These are phyloP conservation scores for Melinopterus prodromus DNA, from an alignment of 2,888 invertebrate genomes.

Conservation along the genomic window DNA sequence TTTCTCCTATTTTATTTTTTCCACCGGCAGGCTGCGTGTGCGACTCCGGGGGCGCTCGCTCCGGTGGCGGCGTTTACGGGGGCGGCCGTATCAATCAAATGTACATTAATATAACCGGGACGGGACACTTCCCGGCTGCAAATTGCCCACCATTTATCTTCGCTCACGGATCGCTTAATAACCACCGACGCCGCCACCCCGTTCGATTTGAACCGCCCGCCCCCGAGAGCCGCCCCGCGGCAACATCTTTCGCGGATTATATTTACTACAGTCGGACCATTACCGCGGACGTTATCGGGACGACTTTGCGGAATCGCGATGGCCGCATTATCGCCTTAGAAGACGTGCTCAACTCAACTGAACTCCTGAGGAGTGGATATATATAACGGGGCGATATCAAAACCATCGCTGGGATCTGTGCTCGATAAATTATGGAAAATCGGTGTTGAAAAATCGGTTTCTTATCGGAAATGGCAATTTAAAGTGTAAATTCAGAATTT, in stretches of 20 bases:
- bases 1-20: slow-evolving; percentile 17
- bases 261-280: background rate
- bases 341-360: background rate
- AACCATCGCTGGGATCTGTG: background rate
- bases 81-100: slow-evolving; percentile 44
- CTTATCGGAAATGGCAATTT: background rate
- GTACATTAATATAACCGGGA: slow-evolving; percentile 46
- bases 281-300: background rate
- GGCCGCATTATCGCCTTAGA: background rate
- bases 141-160: slow-evolving; percentile 47
- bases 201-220: background rate
- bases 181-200: background rate
- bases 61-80: background rate
- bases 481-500: background rate
- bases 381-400: background rate
- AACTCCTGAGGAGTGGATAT: background rate
- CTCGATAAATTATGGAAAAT: background rate
- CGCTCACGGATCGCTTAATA: slow-evolving; percentile 4
- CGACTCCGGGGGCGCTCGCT: slow-evolving; percentile 11
- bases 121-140: slow-evolving; percentile 46
- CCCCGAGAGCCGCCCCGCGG: background rate
- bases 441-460: background rate
- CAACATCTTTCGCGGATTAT: slow-evolving; percentile 4
- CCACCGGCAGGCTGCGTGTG: background rate
- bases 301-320: background rate